A percentile compares a stretch with the other conserved stretches of the same genome.
These are phyloP conservation scores for Oreochromis mossambicus DNA, from an alignment of 2,797 vertebrate species.

Conservation along the genomic window DNA sequence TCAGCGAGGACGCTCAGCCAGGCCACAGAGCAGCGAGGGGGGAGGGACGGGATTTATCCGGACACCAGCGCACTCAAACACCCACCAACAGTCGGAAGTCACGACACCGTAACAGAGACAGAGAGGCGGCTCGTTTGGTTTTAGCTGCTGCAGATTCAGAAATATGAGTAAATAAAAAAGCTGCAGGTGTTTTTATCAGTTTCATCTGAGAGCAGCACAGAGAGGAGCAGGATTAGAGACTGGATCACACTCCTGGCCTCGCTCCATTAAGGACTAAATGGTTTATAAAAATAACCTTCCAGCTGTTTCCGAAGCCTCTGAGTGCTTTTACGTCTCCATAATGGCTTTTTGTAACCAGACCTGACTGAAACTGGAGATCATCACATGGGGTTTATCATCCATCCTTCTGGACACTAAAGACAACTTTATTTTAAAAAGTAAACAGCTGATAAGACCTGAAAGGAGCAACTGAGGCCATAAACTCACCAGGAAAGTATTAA, in stretches of 20 bases:
- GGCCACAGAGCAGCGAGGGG: not conserved
- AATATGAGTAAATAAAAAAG: not conserved
- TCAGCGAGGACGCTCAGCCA: not conserved
- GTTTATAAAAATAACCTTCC: not conserved
- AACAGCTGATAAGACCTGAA: not conserved
- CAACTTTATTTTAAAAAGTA: not conserved
- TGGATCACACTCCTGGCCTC: not conserved
- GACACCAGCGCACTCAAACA: not conserved
- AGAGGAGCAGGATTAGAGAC: not conserved
- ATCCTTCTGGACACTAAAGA: not conserved
- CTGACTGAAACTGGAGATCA: not conserved
- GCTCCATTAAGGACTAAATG: not conserved
- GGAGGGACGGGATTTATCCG: not conserved
- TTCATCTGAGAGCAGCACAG: not conserved
- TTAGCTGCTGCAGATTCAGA: not conserved
- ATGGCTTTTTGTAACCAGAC: not conserved
- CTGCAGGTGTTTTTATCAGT: not conserved
- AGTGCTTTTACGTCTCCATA: not conserved
- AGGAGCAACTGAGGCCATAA: not conserved
- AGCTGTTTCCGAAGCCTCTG: not conserved
- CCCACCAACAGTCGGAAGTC: not conserved
- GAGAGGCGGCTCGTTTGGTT: not conserved
- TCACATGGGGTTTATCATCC: fast-evolving
- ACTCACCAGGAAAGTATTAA: not conserved
- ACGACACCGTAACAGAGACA: not conserved